These are phyloP conservation scores for Hemiprocne comata DNA, from an alignment of 2,113 vertebrate species.

Conservation along the genomic window DNA sequence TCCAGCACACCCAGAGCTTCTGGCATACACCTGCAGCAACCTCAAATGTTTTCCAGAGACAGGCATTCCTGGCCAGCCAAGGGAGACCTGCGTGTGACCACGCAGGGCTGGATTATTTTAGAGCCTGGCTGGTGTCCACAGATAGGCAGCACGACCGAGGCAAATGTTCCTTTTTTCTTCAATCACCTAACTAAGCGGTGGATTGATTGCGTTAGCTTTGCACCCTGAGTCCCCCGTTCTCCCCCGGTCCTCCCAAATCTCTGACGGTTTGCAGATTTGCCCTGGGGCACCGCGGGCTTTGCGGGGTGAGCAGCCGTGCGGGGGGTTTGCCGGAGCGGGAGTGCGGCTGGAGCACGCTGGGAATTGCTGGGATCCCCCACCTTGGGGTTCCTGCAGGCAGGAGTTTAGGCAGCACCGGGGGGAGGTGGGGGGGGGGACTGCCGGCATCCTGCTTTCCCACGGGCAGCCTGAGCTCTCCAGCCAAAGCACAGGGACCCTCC, in stretches of 20 bases:
- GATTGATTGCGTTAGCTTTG: background rate
- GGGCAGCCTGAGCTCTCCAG: background rate
- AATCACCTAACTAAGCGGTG: background rate
- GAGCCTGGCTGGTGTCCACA: rapidly evolving
- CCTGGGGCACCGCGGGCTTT: rapidly evolving
- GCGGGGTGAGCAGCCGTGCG: background rate
- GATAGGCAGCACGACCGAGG: rapidly evolving
- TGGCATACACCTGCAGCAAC: background rate
- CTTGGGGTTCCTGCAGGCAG: background rate
- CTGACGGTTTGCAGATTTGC: rapidly evolving
- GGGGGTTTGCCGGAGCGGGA: background rate
- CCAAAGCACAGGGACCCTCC: background rate
- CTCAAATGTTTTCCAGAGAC: background rate
- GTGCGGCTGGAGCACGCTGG: rapidly evolving
- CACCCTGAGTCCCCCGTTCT: background rate
- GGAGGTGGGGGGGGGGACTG: too few species aligned
- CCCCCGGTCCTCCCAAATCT: background rate
- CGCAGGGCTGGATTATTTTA: background rate
- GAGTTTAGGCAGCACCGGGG: background rate
- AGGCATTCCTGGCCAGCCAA: background rate
- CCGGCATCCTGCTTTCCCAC: rapidly evolving
- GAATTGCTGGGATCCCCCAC: rapidly evolving
- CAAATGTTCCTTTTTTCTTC: background rate
- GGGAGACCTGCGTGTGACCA: background rate
- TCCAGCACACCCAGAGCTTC: background rate